phyloP scores from a whole-genome alignment of 23 tunicate species.

The Oikopleura albicans region DNA sequence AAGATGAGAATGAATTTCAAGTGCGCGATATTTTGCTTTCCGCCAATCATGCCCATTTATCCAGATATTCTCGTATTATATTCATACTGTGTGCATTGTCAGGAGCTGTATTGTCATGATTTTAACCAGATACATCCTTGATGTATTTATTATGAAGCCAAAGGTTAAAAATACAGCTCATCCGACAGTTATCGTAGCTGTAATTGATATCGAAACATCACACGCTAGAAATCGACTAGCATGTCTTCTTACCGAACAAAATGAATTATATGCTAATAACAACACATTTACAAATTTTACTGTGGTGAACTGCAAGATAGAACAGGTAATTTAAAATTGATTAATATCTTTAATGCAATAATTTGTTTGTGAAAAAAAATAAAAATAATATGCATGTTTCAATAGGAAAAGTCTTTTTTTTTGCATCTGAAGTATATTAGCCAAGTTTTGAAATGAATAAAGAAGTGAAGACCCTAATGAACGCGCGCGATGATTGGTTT shows the following conservation, averaged over 20 bases:
- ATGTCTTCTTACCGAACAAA: not conserved
- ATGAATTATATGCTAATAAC: not conserved
- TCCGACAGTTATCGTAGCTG: conserved; percentile 1
- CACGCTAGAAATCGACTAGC: not conserved
- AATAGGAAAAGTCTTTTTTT: too few species aligned
- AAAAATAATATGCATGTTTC: too few species aligned
- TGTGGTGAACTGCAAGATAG: not conserved
- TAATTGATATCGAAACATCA: conserved; percentile 7
- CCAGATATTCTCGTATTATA: not conserved
- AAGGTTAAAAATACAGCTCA: too few species aligned
- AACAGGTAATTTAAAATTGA: conserved; percentile 3
- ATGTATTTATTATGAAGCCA: not conserved
- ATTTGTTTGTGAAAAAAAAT: too few species aligned
- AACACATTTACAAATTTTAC: not conserved
- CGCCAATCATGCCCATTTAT: not conserved
- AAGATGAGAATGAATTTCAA: not conserved
- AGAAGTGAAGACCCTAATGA: too few species aligned
- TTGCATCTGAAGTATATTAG: too few species aligned
- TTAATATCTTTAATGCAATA: too few species aligned
- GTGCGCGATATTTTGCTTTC: not conserved
- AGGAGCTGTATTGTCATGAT: not conserved
- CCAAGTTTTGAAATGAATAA: too few species aligned
- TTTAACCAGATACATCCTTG: not conserved
- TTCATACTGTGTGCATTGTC: not conserved
- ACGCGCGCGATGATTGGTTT: too few species aligned